phyloP scores from a whole-genome alignment of 2,797 vertebrate species.

The Furcifer pardalis region DNA sequence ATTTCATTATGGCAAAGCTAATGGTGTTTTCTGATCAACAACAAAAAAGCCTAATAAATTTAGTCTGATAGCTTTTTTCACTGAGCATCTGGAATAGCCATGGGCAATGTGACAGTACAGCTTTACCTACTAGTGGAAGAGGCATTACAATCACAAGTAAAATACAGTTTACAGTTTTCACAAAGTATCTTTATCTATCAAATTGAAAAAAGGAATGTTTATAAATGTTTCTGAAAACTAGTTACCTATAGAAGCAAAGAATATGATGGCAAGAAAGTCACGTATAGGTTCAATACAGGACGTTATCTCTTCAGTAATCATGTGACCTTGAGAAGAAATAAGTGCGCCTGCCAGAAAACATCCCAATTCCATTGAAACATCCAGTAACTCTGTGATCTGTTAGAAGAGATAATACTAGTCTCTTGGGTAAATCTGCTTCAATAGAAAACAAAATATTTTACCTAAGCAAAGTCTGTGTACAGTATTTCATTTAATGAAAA shows the following conservation, averaged over 20 bases:
- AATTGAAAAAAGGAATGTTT: conserved; percentile 3
- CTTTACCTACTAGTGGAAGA: background rate
- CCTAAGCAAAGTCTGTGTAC: background rate
- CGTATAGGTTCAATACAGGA: conserved; percentile 92
- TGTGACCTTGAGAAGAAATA: conserved; percentile 94
- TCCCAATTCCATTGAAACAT: conserved; percentile 96
- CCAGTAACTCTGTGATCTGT: conserved; percentile 91
- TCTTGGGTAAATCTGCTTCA: background rate
- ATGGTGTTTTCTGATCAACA: background rate
- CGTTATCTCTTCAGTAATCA: conserved; percentile 89
- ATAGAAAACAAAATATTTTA: background rate
- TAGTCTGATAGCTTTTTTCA: background rate
- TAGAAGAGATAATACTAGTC: conserved; percentile 30
- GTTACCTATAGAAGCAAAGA: conserved; percentile 97
- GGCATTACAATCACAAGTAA: background rate
- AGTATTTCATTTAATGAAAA: background rate
- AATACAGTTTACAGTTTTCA: background rate
- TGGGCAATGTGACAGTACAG: background rate
- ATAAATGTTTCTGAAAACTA: conserved; percentile 24
- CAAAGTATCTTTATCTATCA: background rate
- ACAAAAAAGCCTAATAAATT: background rate
- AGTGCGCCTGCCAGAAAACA: conserved; percentile 95
- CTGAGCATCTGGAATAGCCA: background rate
- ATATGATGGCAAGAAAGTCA: conserved; percentile 97
- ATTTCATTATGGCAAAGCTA: background rate